Conservation (phyloP, 1,140 invertebrate species). For the Aricia agestis region DNA sequence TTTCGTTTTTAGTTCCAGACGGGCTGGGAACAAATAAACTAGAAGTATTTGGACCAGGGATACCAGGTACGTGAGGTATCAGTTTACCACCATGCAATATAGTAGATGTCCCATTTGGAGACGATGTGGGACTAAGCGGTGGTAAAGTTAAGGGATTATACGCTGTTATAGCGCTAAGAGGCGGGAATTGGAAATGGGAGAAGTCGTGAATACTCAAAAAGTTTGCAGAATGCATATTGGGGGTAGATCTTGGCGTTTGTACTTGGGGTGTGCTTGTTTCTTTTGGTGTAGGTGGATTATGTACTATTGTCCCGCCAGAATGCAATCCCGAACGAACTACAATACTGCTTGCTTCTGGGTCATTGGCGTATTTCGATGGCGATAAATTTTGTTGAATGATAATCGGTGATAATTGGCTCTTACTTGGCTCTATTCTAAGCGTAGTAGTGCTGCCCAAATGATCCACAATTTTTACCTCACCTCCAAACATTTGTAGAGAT, state of each 20-base stretch:
- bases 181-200: constrained; percentile 79
- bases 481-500: constrained; percentile 85
- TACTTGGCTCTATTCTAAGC: constrained; percentile 81
- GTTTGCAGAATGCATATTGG: constrained; percentile 78
- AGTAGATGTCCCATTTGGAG: constrained; percentile 73
- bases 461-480: constrained; percentile 85
- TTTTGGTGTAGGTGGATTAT: constrained; percentile 77
- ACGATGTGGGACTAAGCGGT: constrained; percentile 67
- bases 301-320: constrained; percentile 84
- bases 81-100: constrained; percentile 83
- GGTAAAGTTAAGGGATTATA: constrained; percentile 83
- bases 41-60: constrained; percentile 85
- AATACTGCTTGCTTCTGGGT: constrained; percentile 77
- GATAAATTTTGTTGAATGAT: constrained; percentile 70
- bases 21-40: constrained; percentile 55
- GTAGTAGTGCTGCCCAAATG: constrained; percentile 82
- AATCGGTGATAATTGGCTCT: constrained; percentile 74
- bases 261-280: constrained; percentile 66
- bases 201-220: constrained; percentile 74
- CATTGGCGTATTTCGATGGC: constrained; percentile 60
- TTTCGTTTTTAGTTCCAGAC: constrained; percentile 2
- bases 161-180: constrained; percentile 80
- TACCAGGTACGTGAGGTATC: constrained; percentile 89
- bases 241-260: constrained; percentile 78
- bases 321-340: constrained; percentile 85